Evolutionary conservation across 2,888 invertebrate species (phyloP), one percentile per base, ranked within the genome.

Genomic region (Melanostoma scalare): DNA sequence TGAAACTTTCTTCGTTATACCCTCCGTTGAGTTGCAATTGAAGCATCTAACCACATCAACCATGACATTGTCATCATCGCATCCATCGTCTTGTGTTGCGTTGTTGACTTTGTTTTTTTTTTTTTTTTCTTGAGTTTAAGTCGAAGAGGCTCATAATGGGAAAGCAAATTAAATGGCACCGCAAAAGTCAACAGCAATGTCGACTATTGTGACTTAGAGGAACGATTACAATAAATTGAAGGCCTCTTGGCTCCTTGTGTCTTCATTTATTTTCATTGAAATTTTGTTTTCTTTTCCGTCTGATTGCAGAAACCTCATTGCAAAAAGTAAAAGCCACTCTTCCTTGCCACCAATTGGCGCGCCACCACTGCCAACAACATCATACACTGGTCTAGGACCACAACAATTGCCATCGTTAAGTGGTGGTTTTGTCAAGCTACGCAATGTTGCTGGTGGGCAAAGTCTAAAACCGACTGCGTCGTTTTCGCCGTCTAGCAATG

Each of bases 241-340:
- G 55, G 52, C 69, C 40, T 36, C 48, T 44, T 60, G 3, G 46
- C 9, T 35, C 10, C 3, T 42, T 40, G 31, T 6, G 20, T 46
- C 35, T 67, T 68, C 52, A 77, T 58, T 69, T 74, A 33, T 63
- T 38, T 69, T 53, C 44, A 74, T 63, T 40, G n/a, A 53, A 10
- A 60, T 58, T 9, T 72, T 42, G 4, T 80, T 6, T 44, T 30
- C 48, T 36, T 55, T 61, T 30, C 35, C 42, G 20, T 73, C 33
- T 55, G 9, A 20, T 88, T 88, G 61, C 88, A 90, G 90, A 84
- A 90, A 87, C 87, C 88, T 88, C 85, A 89, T 91, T 86, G 89
- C 91, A 61, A 91, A 91, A 89, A 91, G 91, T 87, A 91, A 91
- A 88, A 91, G 91, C 88, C 89, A 91, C 86, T 91, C 91, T 86